These are phyloP conservation scores for Drosophila prostipennis DNA, from an alignment of 2,888 invertebrate genomes.

Conservation along the genomic window DNA sequence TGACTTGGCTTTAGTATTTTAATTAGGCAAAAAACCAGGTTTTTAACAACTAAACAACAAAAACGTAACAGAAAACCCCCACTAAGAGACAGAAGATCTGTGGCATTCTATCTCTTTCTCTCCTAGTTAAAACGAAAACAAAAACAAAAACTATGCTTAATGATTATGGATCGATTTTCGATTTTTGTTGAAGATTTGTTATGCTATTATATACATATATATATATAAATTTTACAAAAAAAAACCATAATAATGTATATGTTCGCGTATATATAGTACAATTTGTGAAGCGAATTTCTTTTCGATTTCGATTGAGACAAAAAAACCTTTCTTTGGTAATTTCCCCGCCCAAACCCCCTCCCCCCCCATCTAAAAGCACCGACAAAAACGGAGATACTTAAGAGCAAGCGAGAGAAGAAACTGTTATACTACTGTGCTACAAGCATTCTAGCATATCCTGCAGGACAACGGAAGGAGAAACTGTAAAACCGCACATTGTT, in stretches of 20 bases:
- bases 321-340: neutral
- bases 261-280: slow-evolving; percentile 36
- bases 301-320: slow-evolving; percentile 35
- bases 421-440: slow-evolving; percentile 73
- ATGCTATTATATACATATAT: slow-evolving; percentile 45
- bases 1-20: slow-evolving; percentile 39
- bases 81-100: slow-evolving; percentile 44
- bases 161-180: slow-evolving; percentile 55
- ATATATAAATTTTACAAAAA: slow-evolving; percentile 50
- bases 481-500: slow-evolving; percentile 67
- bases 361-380: neutral
- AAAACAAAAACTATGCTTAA: slow-evolving; percentile 27
- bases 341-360: neutral
- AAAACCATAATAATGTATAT: slow-evolving; percentile 32
- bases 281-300: slow-evolving; percentile 43
- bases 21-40: slow-evolving; percentile 35
- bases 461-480: slow-evolving; percentile 50
- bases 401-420: slow-evolving; percentile 29
- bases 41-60: slow-evolving; percentile 9
- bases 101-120: slow-evolving; percentile 44
- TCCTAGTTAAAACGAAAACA: slow-evolving; percentile 37
- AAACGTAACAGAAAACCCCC: slow-evolving; percentile 41
- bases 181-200: slow-evolving; percentile 60
- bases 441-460: slow-evolving; percentile 55
- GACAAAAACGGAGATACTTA: slow-evolving; percentile 5